Conservation (phyloP, 2,113 vertebrate genomes). For the Illadopsis cleaveri region DNA sequence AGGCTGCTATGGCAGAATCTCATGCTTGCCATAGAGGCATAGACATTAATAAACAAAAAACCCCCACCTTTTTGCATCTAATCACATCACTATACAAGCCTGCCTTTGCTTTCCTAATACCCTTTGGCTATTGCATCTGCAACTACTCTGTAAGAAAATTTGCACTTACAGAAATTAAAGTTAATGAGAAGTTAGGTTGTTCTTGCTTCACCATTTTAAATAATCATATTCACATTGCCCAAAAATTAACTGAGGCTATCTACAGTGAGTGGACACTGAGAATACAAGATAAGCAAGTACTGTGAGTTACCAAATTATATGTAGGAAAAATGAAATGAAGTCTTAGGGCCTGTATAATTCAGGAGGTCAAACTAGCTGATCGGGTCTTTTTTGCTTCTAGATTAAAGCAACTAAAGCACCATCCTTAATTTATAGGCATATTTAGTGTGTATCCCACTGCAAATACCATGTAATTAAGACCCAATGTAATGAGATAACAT, state of each 20-base stretch:
- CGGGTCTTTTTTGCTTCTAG: not conserved
- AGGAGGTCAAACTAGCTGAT: slow-evolving; percentile 42
- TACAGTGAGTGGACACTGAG: slow-evolving; percentile 18
- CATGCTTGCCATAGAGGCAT: not conserved
- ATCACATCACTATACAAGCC: not conserved
- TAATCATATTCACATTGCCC: not conserved
- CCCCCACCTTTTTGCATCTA: not conserved
- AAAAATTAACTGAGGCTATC: slow-evolving; percentile 23
- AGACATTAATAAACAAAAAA: not conserved
- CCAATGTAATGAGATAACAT: slow-evolving; percentile 37
- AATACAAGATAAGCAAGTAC: slow-evolving; percentile 51
- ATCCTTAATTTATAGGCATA: slow-evolving; percentile 27
- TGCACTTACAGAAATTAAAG: not conserved
- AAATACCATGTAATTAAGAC: slow-evolving; percentile 33
- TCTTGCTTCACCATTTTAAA: slow-evolving; percentile 29
- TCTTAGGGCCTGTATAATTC: slow-evolving; percentile 18
- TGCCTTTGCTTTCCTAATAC: not conserved
- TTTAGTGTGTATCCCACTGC: slow-evolving; percentile 17
- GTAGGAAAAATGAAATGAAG: not conserved
- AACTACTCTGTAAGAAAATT: not conserved
- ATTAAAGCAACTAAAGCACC: slow-evolving; percentile 35
- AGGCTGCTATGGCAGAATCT: not conserved
- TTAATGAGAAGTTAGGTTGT: slow-evolving; percentile 35
- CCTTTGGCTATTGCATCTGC: slow-evolving; percentile 3
- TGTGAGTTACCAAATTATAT: not conserved